Evolutionary conservation across 1,140 invertebrate species (phyloP).

Genomic region (Eumaeus atala): DNA sequence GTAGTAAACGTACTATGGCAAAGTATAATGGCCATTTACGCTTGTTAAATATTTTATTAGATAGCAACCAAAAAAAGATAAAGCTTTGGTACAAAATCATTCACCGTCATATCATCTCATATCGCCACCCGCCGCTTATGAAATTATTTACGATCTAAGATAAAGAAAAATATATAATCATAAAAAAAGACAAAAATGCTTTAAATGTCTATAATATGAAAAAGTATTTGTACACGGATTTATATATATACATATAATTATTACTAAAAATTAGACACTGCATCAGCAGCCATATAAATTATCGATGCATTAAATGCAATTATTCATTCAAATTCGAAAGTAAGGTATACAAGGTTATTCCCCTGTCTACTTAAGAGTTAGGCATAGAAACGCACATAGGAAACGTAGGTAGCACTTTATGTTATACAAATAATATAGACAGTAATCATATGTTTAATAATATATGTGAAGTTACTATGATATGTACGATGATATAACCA

Average conservation of each 20-base stretch:
- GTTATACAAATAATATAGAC: slow-evolving; percentile 11
- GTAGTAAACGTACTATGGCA: too few species aligned
- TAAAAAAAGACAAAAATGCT: slow-evolving; percentile 5
- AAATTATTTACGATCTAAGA: slow-evolving; percentile 20
- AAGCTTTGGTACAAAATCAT: slow-evolving; percentile 54
- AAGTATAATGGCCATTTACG: too few species aligned
- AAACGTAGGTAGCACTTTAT: slow-evolving; percentile 14
- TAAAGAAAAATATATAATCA: slow-evolving; percentile 22
- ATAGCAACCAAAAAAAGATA: slow-evolving; percentile 5
- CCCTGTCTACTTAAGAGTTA: background rate
- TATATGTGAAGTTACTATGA: background rate
- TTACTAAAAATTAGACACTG: background rate
- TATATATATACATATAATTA: slow-evolving; percentile 12
- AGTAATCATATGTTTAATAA: background rate
- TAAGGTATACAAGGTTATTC: background rate
- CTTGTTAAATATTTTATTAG: too few species aligned
- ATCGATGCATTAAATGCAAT: background rate
- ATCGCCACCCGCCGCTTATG: slow-evolving; percentile 30
- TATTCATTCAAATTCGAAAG: background rate
- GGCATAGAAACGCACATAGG: slow-evolving; percentile 12
- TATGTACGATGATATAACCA: background rate
- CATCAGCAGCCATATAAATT: background rate
- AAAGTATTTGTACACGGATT: slow-evolving; percentile 16
- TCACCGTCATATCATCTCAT: slow-evolving; percentile 62
- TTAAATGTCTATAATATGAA: slow-evolving; percentile 12